These are phyloP conservation scores for Montipora efflorescens DNA, from an alignment of 64 coral and sea anemone species.

Conservation along the genomic window DNA sequence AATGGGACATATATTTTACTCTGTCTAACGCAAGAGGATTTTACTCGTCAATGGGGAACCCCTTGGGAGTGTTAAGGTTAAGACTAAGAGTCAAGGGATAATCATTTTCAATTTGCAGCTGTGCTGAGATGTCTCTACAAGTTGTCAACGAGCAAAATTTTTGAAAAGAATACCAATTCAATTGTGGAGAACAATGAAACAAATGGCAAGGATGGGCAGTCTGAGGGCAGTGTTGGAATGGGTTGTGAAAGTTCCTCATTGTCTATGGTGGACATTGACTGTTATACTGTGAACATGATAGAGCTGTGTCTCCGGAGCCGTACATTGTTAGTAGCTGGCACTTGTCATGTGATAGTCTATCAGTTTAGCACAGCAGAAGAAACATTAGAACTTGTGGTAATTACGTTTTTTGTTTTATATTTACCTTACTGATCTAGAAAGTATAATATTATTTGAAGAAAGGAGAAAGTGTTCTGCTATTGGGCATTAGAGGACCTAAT, in stretches of 20 bases:
- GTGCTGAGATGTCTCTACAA: conserved; percentile 73
- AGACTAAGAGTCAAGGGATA: too few relatives aligned
- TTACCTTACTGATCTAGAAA: not conserved
- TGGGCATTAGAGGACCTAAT: too few relatives aligned
- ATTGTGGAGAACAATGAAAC: conserved; percentile 66
- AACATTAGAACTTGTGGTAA: conserved; percentile 85
- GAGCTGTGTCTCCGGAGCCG: conserved; percentile 83
- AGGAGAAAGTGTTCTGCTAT: too few relatives aligned
- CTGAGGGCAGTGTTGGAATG: conserved; percentile 27
- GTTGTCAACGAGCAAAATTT: conserved; percentile 90
- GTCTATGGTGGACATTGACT: conserved; percentile 71
- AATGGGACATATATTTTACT: too few relatives aligned
- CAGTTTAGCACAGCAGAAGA: conserved; percentile 80
- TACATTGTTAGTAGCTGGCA: conserved; percentile 71
- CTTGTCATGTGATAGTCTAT: conserved; percentile 74
- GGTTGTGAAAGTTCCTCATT: not conserved
- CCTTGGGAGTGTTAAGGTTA: too few relatives aligned
- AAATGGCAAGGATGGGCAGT: conserved; percentile 8
- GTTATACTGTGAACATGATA: conserved; percentile 73
- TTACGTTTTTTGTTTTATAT: not conserved
- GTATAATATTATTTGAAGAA: too few relatives aligned
- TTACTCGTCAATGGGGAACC: too few relatives aligned
- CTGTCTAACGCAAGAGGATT: too few relatives aligned
- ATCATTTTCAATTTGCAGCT: conserved; percentile 33
- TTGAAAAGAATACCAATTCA: conserved; percentile 80